Evolutionary conservation across 1,140 invertebrate genomes (phyloP).

Genomic region (Phortica variegata): DNA sequence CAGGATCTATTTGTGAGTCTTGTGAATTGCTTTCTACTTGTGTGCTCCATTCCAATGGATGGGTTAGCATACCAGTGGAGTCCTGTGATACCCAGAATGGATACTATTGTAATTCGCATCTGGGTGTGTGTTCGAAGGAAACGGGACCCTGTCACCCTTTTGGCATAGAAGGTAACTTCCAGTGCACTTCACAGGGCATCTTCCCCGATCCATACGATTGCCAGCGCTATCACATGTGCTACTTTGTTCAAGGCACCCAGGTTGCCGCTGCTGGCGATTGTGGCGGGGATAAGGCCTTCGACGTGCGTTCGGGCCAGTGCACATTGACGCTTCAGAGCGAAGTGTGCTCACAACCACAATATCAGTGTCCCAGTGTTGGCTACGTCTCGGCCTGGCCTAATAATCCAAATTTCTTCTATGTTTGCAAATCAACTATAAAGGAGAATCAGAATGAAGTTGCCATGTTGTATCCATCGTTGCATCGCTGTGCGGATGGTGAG

Average conservation of each 20-base stretch:
- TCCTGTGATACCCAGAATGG: constrained; percentile 48
- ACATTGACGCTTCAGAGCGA: constrained; percentile 31
- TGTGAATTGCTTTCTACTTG: constrained; percentile 50
- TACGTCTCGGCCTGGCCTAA: constrained; percentile 44
- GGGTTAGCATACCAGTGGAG: constrained; percentile 52
- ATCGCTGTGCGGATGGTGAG: constrained; percentile 50
- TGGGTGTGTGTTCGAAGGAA: constrained; percentile 40
- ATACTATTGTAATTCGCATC: constrained; percentile 43
- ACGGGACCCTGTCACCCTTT: constrained; percentile 53
- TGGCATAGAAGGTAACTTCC: constrained; percentile 47
- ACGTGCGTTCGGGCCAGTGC: constrained; percentile 44
- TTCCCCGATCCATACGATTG: constrained; percentile 57
- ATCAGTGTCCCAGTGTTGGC: constrained; percentile 39
- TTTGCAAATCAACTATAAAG: constrained; percentile 52
- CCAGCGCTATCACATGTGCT: constrained; percentile 56
- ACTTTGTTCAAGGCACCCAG: constrained; percentile 40
- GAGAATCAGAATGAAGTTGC: constrained; percentile 38
- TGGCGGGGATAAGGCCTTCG: constrained; percentile 46
- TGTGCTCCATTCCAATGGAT: constrained; percentile 44
- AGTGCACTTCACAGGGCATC: constrained; percentile 52
- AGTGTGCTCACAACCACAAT: constrained; percentile 36
- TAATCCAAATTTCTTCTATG: constrained; percentile 54
- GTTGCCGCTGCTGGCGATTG: constrained; percentile 44
- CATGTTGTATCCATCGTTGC: constrained; percentile 48
- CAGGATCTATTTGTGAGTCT: constrained; percentile 49